These are phyloP conservation scores for Lepidochrysops patricia DNA, from an alignment of 2,888 invertebrate genomes.

Conservation along the genomic window DNA sequence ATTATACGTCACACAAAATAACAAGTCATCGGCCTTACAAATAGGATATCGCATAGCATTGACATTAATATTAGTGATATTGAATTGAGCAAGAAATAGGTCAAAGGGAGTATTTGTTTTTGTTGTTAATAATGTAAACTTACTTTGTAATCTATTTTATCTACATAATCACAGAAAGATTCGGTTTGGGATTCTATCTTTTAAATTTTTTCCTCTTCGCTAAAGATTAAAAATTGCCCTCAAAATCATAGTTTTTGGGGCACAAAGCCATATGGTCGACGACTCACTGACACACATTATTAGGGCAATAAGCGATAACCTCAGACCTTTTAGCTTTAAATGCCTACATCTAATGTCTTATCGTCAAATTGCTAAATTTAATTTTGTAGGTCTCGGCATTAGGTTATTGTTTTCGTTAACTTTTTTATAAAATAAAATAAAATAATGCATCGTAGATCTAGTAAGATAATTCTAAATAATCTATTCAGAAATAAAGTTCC, in stretches of 20 bases:
- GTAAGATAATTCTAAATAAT: no score
- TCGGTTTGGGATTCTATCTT: background rate
- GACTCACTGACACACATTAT: conserved; percentile 21
- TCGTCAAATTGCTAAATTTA: conserved; percentile 9
- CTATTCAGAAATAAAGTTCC: no score
- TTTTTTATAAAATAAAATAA: no score
- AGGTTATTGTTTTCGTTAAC: background rate
- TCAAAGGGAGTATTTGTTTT: conserved; percentile 39
- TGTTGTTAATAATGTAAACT: background rate
- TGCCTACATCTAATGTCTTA: conserved; percentile 14
- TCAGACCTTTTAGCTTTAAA: conserved; percentile 10
- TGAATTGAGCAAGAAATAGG: conserved; percentile 47
- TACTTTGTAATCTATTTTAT: background rate
- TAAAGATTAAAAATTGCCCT: background rate
- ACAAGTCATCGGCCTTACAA: background rate
- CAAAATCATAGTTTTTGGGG: conserved; percentile 17
- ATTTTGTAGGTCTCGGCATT: background rate
- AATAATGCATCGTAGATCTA: no score
- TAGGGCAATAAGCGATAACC: conserved; percentile 22
- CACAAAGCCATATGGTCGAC: conserved; percentile 18
- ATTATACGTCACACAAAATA: background rate
- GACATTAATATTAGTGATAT: conserved; percentile 33
- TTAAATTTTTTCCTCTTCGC: background rate
- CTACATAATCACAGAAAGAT: background rate
- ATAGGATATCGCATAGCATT: conserved; percentile 28